A percentile compares a stretch with the other conserved stretches of the same genome.
Evolutionary conservation across 1,140 invertebrate genomes (phyloP).

Genomic region (Trichogramma pretiosum): DNA sequence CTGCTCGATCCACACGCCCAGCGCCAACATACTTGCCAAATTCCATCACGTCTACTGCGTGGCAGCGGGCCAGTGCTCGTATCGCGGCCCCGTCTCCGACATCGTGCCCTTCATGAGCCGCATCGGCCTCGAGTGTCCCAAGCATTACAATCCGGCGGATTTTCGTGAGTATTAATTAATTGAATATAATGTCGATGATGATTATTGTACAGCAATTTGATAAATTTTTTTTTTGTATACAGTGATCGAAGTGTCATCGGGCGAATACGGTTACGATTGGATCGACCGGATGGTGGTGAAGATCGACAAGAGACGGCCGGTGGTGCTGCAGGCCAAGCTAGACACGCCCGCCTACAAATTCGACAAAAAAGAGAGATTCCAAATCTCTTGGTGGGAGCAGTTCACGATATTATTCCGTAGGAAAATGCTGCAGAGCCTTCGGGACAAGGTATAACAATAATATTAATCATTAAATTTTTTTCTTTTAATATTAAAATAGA

Average conservation of each 20-base stretch:
- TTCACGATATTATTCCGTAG: slow-evolving; percentile 56
- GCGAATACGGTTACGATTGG: slow-evolving; percentile 59
- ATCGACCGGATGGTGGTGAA: slow-evolving; percentile 54
- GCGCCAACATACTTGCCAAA: slow-evolving; percentile 64
- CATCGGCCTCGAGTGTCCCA: slow-evolving; percentile 61
- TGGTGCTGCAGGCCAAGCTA: slow-evolving; percentile 42
- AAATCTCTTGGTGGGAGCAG: slow-evolving; percentile 54
- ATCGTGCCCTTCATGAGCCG: slow-evolving; percentile 61
- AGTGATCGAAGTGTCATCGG: slow-evolving; percentile 71
- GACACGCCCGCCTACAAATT: slow-evolving; percentile 16
- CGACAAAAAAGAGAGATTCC: slow-evolving; percentile 33
- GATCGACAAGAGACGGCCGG: slow-evolving; percentile 51
- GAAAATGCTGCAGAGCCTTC: slow-evolving; percentile 62
- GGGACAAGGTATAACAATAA: slow-evolving; percentile 53
- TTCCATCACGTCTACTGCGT: slow-evolving; percentile 73
- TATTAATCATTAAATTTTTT: background rate
- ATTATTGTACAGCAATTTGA: too few relatives aligned
- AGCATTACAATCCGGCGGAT: slow-evolving; percentile 73
- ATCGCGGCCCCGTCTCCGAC: slow-evolving; percentile 57
- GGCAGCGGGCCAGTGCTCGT: slow-evolving; percentile 64
- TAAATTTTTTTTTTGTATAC: slow-evolving; percentile 36
- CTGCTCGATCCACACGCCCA: slow-evolving; percentile 88
- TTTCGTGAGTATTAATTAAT: slow-evolving; percentile 54
- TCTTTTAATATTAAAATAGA: slow-evolving; percentile 6
- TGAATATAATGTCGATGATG: too few relatives aligned